Evolutionary conservation across 2,113 vertebrate genomes (phyloP), one percentile per base, ranked within the genome.

Genomic region (Galemys pyrenaicus): DNA sequence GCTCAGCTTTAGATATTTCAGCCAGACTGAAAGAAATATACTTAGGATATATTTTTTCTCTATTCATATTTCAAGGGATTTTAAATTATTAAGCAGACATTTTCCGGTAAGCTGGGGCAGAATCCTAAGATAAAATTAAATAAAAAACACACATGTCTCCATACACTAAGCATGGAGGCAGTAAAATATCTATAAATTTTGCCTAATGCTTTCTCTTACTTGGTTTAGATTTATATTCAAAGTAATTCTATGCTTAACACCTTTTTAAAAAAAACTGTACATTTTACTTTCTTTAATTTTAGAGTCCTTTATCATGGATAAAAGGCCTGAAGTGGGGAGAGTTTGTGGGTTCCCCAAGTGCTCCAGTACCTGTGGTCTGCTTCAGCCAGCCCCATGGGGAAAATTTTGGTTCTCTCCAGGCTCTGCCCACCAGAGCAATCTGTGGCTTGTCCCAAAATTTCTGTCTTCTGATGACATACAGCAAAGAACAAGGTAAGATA

Each of bases 391-490:
- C 99, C 2, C 99, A 99, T 0, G 99, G 99, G 65, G 99, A 99
- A 96, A 97, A 98, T 41, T 99, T 99, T 85, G 99, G 99, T 26
- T 99, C 99, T 41, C 98, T 99, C 82, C 99, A 99, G 92, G 99
- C 99, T 80, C 98, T 99, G 87, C 99, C 99, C 15, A 99, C 99
- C 24, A 98, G 99, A 92, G 99, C 99, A 26, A 99, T 99, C 97
- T 99, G 99, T 19, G 99, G 99, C 60, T 98, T 99, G 92, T 99
- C 99, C 44, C 97, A 95, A 97, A 99, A 99, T 78, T 99, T 99
- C 98, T 99, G 99, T 98, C 99, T 99, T 86, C 99, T 99, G 99
- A 99, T 99, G 99, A 99, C 99, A 68, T 99, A 99, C 96, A 99
- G 99, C 98, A 99, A 99, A 95, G 99, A 99, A 90, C 99, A 99